Base-by-base conservation (phyloP, 2,113 vertebrate genomes). In the Nothoprocta perdicaria region DNA sequence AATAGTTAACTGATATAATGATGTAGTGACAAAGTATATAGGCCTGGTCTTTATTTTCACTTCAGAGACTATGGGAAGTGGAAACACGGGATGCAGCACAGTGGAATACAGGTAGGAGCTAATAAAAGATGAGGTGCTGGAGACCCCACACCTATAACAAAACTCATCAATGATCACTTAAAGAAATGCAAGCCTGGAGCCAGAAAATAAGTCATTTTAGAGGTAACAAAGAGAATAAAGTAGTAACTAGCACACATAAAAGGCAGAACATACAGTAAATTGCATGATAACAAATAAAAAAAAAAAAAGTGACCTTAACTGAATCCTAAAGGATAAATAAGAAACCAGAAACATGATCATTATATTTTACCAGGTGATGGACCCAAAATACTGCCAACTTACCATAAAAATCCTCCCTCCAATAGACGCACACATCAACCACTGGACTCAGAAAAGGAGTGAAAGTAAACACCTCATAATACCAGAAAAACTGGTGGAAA, bases 81-180 rank as follows among this genome's bases (percentile, higher is more conserved):
- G 45, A 83, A 18, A 23, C 10, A 58, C 22, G 48, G 21, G 12
- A 73, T 45, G 8, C 13, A 67, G 17, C 22, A 18, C 9, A 26
- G 9, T 7, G 9, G 23, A 85, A 63, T 38, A 45, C 3, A 11
- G 2, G 4, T 6, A 57, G 3, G 22, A 1, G 19, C 45, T 40
- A 68, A 16, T 6, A 73, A 50, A 8, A 2, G 0, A 33, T 52
- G 53, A 63, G 5, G 9, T n/a, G 24, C n/a, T 52, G 38, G 27
- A 65, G 7, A 88, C 6, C 3, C 9, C 18, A 38, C 6, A 31
- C 13, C 5, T 57, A 57, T 35, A 26, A 83, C 63, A 15, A 43
- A 31, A 55, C 50, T 66, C 7, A 1, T 15, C 5, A 10, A 35
- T 0, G 2, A 14, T 48, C n/a, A 46, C 21, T 11, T 18, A 53